Evolutionary conservation across 2,888 invertebrate species (phyloP).

Genomic region (Trissoscelio sp.): DNA sequence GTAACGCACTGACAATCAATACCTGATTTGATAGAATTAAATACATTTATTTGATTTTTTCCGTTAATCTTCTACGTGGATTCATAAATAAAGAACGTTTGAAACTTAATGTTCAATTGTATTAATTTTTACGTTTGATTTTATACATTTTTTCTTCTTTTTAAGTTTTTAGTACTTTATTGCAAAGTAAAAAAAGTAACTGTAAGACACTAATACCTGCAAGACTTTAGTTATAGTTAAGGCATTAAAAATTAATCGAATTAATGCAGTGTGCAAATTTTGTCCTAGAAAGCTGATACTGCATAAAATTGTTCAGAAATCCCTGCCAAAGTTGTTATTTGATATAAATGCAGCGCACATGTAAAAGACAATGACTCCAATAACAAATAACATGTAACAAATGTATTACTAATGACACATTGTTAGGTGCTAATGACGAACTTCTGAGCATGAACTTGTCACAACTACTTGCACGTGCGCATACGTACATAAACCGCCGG

Average conservation of each 20-base stretch:
- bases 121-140: no score
- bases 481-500: conserved; percentile 11
- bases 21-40: conserved; percentile 6
- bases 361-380: conserved; percentile 17
- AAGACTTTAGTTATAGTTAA: background rate
- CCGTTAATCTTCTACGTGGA: no score
- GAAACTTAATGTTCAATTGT: no score
- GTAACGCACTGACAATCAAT: conserved; percentile 51
- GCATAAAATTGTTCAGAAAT: conserved; percentile 25
- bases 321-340: background rate
- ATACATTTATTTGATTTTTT: conserved; percentile 25
- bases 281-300: conserved; percentile 15
- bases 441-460: conserved; percentile 24
- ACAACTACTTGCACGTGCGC: conserved; percentile 1
- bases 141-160: no score
- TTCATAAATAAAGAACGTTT: no score
- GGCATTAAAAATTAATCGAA: conserved; percentile 22
- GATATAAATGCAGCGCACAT: conserved; percentile 10
- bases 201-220: no score
- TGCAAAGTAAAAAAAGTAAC: no score
- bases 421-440: conserved; percentile 59
- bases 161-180: no score
- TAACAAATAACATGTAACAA: conserved; percentile 41
- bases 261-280: conserved; percentile 40
- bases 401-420: conserved; percentile 55